Conservation (phyloP, 2,888 invertebrate genomes). For the Eutolmus rufibarbis region DNA sequence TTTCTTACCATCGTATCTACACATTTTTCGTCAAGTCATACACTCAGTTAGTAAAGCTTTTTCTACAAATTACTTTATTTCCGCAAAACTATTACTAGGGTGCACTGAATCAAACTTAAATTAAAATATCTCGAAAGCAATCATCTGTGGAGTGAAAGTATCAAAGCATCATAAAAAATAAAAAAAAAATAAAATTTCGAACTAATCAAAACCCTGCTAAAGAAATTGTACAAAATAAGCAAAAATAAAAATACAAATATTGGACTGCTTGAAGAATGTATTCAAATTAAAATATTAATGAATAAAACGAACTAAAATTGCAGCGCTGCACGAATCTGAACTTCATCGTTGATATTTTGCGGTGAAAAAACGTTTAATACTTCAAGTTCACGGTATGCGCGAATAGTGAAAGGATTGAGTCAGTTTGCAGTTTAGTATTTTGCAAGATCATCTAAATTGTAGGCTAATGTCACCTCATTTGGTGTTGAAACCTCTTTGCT, state of each 20-base stretch:
- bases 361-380: not conserved
- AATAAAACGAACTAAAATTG: not conserved
- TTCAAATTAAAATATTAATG: not conserved
- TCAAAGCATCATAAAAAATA: not conserved
- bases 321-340: not conserved
- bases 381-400: not conserved
- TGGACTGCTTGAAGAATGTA: not conserved
- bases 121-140: not conserved
- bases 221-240: not conserved
- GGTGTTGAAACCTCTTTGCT: too few relatives aligned
- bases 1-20: too few relatives aligned
- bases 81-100: not conserved
- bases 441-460: not conserved
- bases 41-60: not conserved
- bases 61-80: not conserved
- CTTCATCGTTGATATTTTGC: not conserved
- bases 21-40: not conserved
- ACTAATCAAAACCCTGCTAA: not conserved
- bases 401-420: not conserved
- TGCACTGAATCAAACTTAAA: not conserved
- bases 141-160: not conserved
- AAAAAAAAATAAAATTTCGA: not conserved
- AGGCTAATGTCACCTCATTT: not conserved
- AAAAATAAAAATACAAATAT: not conserved
- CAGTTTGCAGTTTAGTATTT: not conserved